These are phyloP conservation scores for Trichopria drosophilae DNA, from an alignment of 2,888 invertebrate genomes.

Conservation along the genomic window DNA sequence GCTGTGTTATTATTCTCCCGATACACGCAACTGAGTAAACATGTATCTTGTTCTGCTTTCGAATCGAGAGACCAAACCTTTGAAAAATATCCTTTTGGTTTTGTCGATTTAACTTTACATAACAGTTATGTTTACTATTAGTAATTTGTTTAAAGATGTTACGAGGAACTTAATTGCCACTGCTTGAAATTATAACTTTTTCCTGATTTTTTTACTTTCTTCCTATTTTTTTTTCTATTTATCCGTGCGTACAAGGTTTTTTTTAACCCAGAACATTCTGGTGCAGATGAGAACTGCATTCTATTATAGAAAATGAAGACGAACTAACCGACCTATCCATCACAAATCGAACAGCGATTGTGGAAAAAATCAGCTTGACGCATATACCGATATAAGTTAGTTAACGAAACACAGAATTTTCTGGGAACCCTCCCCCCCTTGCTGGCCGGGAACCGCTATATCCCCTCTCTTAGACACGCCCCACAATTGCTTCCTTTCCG, in stretches of 20 bases:
- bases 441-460: no score
- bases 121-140: not conserved
- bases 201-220: no score
- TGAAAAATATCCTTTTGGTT: conserved; percentile 4
- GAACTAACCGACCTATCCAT: no score
- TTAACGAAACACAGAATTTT: no score
- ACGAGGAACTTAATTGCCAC: not conserved
- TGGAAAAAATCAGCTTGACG: no score
- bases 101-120: not conserved
- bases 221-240: conserved; percentile 3
- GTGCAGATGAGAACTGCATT: no score
- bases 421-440: no score
- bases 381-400: no score
- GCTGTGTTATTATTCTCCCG: not conserved
- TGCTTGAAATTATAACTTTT: not conserved
- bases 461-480: no score
- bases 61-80: not conserved
- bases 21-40: not conserved
- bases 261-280: not conserved
- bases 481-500: no score
- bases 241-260: not conserved
- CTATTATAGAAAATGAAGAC: no score
- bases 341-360: no score
- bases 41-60: not conserved
- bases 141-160: not conserved